Evolutionary conservation across 2,113 vertebrate species (phyloP).

Genomic region (Leucopternis melanops): DNA sequence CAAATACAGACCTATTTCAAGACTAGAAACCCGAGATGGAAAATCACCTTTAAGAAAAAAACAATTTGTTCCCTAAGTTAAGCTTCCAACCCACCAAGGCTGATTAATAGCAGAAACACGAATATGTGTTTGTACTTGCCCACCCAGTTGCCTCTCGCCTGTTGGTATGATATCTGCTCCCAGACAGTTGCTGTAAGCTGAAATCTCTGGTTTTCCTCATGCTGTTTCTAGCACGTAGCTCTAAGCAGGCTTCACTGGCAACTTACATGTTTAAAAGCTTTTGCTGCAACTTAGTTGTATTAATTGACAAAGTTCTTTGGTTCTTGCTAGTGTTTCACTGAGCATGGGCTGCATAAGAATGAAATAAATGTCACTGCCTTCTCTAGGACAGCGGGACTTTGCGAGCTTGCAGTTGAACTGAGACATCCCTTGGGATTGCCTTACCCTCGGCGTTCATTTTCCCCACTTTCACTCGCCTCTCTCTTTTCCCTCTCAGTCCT

Average conservation of each 20-base stretch:
- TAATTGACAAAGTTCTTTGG: neutral
- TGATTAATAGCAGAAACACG: neutral
- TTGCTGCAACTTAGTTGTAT: neutral
- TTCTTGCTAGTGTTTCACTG: neutral
- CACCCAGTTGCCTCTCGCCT: neutral
- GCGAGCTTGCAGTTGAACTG: neutral
- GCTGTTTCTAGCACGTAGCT: neutral
- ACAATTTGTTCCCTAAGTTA: neutral
- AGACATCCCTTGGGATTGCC: conserved; percentile 32
- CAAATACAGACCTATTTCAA: neutral
- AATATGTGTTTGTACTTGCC: neutral
- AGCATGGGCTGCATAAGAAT: neutral
- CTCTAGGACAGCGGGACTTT: conserved; percentile 6
- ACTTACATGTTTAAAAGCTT: neutral
- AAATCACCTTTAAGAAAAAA: neutral
- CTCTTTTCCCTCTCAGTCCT: no score
- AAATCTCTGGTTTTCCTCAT: neutral
- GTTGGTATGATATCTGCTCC: neutral
- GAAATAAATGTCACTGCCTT: conserved; percentile 11
- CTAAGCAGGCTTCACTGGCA: neutral
- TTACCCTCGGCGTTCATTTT: no score
- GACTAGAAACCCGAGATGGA: neutral
- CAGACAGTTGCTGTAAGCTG: neutral
- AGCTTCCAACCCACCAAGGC: neutral
- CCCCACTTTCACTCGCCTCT: no score